A percentile compares a stretch with the other conserved stretches of the same genome.
Conservation (phyloP, 2,888 invertebrate species). For the Masnerella sp. region DNA sequence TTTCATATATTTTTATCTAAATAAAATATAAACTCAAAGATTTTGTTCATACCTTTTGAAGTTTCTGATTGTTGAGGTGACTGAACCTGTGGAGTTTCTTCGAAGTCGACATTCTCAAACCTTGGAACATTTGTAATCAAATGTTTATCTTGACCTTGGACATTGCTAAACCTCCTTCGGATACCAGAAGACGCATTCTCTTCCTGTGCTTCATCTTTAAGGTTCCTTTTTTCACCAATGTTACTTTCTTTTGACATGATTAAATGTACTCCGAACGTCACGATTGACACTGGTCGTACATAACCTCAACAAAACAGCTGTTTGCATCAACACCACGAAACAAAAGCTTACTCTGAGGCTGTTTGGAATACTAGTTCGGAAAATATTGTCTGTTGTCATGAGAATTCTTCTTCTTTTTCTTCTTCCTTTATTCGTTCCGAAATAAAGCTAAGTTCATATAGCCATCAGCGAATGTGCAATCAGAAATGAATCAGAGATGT, state of each 20-base stretch:
- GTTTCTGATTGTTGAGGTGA: slow-evolving; percentile 20
- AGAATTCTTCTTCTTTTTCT: too few relatives aligned
- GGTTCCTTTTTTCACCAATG: slow-evolving; percentile 58
- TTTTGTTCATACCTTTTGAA: slow-evolving; percentile 26
- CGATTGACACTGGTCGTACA: slow-evolving; percentile 61
- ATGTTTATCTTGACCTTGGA: slow-evolving; percentile 61
- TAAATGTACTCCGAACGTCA: slow-evolving; percentile 32
- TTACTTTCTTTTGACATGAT: slow-evolving; percentile 64
- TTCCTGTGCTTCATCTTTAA: slow-evolving; percentile 47
- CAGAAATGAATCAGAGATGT: too few relatives aligned
- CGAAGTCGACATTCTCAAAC: slow-evolving; percentile 65
- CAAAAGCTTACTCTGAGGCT: too few relatives aligned
- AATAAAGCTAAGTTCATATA: too few relatives aligned
- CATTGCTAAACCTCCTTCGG: slow-evolving; percentile 65
- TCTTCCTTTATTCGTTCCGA: too few relatives aligned
- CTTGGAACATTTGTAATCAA: slow-evolving; percentile 58
- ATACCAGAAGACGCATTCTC: slow-evolving; percentile 54
- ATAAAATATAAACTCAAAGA: too few relatives aligned
- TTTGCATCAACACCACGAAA: slow-evolving; percentile 43
- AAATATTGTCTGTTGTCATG: too few relatives aligned
- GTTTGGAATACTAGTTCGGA: too few relatives aligned
- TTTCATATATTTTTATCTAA: too few relatives aligned
- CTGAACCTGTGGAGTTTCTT: background rate
- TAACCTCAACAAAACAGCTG: slow-evolving; percentile 69
- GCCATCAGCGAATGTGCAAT: too few relatives aligned